Percentiles rank a stretch among this genome's conserved stretches.
These are phyloP conservation scores for Hybos culiciformis DNA, from an alignment of 2,888 invertebrate species.

Conservation along the genomic window DNA sequence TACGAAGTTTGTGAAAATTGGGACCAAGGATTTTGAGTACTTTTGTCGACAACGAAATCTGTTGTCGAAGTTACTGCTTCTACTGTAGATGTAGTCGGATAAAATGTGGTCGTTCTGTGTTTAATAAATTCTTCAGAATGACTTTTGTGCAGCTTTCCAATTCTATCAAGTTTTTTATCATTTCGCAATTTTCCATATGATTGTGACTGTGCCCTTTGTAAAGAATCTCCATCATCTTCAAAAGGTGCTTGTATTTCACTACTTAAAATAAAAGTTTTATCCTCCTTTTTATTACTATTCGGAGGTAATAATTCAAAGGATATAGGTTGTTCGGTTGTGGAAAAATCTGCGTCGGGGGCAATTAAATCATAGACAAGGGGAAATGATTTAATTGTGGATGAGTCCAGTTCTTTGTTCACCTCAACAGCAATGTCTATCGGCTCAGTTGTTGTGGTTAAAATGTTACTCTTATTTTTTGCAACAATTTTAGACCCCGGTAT, in stretches of 20 bases:
- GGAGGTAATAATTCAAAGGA: conserved; percentile 36
- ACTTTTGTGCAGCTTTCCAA: conserved; percentile 3
- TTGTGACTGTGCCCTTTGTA: conserved; percentile 56
- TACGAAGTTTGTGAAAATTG: conserved; percentile 47
- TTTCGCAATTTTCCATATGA: conserved; percentile 49
- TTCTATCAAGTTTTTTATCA: conserved; percentile 9
- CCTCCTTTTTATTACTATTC: conserved; percentile 35
- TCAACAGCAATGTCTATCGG: conserved; percentile 36
- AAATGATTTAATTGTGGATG: conserved; percentile 21
- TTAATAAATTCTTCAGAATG: too few species aligned
- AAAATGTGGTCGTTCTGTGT: too few species aligned
- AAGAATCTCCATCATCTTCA: conserved; percentile 46
- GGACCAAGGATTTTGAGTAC: conserved; percentile 37
- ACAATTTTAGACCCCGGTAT: conserved; percentile 9
- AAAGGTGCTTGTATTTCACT: background rate
- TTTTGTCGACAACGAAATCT: conserved; percentile 16
- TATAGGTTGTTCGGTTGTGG: conserved; percentile 29
- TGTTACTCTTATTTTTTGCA: conserved; percentile 21
- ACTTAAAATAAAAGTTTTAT: too few species aligned
- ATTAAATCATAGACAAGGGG: conserved; percentile 4
- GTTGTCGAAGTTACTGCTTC: background rate
- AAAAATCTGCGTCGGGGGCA: conserved; percentile 20
- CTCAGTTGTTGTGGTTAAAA: conserved; percentile 29
- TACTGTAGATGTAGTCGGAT: conserved; percentile 9
- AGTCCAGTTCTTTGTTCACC: conserved; percentile 36